These are phyloP conservation scores for Caenorhabditis becei DNA, from an alignment of 2,888 invertebrate species.

Conservation along the genomic window DNA sequence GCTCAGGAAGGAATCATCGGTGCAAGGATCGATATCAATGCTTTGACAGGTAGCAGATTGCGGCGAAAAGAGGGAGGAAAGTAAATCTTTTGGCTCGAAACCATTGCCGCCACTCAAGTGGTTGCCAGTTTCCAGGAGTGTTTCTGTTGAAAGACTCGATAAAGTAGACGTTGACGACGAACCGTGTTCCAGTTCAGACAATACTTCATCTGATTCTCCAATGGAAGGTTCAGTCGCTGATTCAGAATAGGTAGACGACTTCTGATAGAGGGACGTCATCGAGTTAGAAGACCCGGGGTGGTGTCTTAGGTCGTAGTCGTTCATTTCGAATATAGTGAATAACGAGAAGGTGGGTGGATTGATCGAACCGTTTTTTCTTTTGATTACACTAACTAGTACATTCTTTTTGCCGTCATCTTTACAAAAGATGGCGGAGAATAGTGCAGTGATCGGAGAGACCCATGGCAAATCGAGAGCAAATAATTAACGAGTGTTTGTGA, in stretches of 20 bases:
- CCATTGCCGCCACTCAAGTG: conserved; percentile 39
- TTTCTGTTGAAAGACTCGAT: conserved; percentile 15
- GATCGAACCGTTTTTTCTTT: conserved; percentile 42
- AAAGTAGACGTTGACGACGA: conserved; percentile 23
- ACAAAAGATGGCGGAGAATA: conserved; percentile 31
- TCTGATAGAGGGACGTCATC: conserved; percentile 29
- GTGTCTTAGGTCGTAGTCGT: conserved; percentile 37
- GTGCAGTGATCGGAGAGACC: conserved; percentile 32
- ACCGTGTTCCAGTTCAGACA: conserved; percentile 22
- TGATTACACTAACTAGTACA: conserved; percentile 45
- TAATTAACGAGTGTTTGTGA: conserved; percentile 60
- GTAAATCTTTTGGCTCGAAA: conserved; percentile 50
- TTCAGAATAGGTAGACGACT: conserved; percentile 32
- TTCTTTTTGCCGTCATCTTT: conserved; percentile 46
- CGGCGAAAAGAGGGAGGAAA: conserved; percentile 37
- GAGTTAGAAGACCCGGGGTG: conserved; percentile 20
- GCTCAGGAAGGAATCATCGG: conserved; percentile 25
- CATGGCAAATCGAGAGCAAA: conserved; percentile 49
- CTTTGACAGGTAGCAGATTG: conserved; percentile 45
- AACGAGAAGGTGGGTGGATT: conserved; percentile 2
- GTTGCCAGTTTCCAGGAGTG: conserved; percentile 22
- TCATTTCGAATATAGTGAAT: conserved; percentile 22
- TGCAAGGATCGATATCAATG: conserved; percentile 32
- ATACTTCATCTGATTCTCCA: conserved; percentile 25
- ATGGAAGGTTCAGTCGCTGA: conserved; percentile 7